A percentile compares a stretch with the other conserved stretches of the same genome.
These are phyloP conservation scores for Cephalotes varians DNA, from an alignment of 2,888 invertebrate species.

Conservation along the genomic window DNA sequence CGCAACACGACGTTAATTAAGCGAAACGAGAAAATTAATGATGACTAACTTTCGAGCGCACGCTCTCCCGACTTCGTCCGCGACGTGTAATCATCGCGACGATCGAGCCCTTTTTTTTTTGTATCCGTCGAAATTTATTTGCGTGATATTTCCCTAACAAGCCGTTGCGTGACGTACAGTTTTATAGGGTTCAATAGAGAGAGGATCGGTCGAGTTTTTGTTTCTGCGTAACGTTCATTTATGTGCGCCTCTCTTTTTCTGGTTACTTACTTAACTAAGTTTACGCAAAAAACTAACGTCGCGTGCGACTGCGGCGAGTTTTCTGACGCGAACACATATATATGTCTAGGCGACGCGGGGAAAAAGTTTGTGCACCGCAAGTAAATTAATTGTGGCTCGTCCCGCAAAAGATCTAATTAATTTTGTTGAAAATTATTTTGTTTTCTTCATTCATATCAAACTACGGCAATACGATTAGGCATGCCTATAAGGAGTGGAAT, in stretches of 20 bases:
- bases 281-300: conserved; percentile 45
- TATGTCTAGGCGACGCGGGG: conserved; percentile 4
- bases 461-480: background rate
- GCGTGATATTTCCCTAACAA: conserved; percentile 44
- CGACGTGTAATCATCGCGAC: conserved; percentile 44
- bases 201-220: conserved; percentile 26
- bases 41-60: conserved; percentile 26
- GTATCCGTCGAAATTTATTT: conserved; percentile 44
- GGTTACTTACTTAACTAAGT: conserved; percentile 51
- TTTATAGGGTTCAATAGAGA: conserved; percentile 25
- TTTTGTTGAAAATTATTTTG: conserved; percentile 41
- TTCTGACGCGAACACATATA: conserved; percentile 30
- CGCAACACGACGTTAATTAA: conserved; percentile 50
- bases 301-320: conserved; percentile 52
- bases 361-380: conserved; percentile 51
- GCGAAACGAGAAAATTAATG: conserved; percentile 51
- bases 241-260: conserved; percentile 33
- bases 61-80: background rate
- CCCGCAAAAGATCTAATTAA: conserved; percentile 50
- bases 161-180: conserved; percentile 38
- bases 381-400: conserved; percentile 54
- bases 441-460: conserved; percentile 20
- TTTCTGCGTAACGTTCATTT: conserved; percentile 41
- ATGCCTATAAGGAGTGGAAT: background rate
- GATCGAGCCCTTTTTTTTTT: conserved; percentile 19